Evolutionary conservation across 1,140 invertebrate species (phyloP), one percentile per base, ranked within the genome.

Genomic region (Pogonognathellus flavescens): DNA sequence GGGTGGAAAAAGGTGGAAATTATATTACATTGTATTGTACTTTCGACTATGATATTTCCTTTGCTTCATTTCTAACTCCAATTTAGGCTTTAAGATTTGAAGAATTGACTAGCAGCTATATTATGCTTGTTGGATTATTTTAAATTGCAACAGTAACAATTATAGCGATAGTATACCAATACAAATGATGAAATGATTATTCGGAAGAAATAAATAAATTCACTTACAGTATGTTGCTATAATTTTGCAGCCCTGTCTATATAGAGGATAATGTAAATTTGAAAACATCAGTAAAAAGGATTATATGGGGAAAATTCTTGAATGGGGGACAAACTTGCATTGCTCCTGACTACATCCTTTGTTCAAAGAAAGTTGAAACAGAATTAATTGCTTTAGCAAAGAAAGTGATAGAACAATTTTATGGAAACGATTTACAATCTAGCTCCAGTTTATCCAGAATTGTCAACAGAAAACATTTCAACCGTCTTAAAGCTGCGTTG

Each of bases 381-480:
- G 83, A 87, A 25, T 89, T 91, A 52, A 80, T 93, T 6, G 88
- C 90, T 18, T 84, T 55, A 20, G 86, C 85, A n/a, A 85, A 82
- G n/a, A 66, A 85, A 82, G 89, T 91, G n/a, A 81, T 94, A 0
- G 88, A 90, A 52, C 91, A 93, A 76, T 93, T 93, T 89, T 94
- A 92, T 89, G 92, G 92, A 18, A 2, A 87, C 4, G 89, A 93
- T 84, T 89, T 91, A 10, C 90, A 92, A 84, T 88, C 90, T 80
- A 97, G 95, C 70, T 93, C 94, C 0, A 95, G 98, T 92, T 94
- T 96, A 41, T 94, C 94, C 87, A 92, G 97, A 82, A 97, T 99
- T 83, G 93, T 99, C 62, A 97, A 95, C 87, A 93, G 93, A 55
- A 93, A 93, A 89, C 96, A 98, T 92, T 97, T 95, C 89, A 91